These are phyloP conservation scores for Cosmia trapezina DNA, from an alignment of 2,888 invertebrate genomes.

Conservation along the genomic window DNA sequence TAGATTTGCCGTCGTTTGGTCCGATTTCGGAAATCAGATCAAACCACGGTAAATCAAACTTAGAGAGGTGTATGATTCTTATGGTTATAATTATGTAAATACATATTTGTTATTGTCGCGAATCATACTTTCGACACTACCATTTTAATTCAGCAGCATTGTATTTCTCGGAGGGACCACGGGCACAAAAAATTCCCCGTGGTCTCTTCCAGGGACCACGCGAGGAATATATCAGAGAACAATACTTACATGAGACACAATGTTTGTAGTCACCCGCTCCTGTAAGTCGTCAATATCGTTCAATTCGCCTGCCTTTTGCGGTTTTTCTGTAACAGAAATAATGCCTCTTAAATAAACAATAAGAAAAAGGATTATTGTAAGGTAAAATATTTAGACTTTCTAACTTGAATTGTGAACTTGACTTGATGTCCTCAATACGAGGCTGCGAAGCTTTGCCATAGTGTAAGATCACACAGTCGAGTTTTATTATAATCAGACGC, in stretches of 20 bases:
- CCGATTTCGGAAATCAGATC: no score
- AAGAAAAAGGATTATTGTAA: not conserved
- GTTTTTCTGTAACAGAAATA: slow-evolving; percentile 73
- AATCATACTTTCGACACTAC: no score
- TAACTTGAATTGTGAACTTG: not conserved
- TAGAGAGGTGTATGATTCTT: no score
- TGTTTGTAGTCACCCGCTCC: slow-evolving; percentile 83
- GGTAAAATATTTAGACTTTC: not conserved
- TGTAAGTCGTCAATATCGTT: slow-evolving; percentile 86
- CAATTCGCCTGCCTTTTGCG: slow-evolving; percentile 80
- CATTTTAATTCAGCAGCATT: no score
- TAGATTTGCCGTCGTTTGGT: no score
- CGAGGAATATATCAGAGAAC: not conserved
- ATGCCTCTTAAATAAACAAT: not conserved
- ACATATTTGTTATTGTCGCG: no score
- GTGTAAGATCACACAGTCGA: not conserved
- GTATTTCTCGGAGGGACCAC: no score
- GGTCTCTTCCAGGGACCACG: no score
- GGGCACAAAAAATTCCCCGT: no score
- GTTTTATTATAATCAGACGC: not conserved
- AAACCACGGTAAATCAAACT: no score
- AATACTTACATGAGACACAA: slow-evolving; percentile 85
- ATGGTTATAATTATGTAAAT: no score
- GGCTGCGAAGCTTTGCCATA: not conserved
- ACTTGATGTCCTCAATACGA: not conserved